Conservation (phyloP, 2,888 invertebrate genomes). For the Pterostichus madidus region DNA sequence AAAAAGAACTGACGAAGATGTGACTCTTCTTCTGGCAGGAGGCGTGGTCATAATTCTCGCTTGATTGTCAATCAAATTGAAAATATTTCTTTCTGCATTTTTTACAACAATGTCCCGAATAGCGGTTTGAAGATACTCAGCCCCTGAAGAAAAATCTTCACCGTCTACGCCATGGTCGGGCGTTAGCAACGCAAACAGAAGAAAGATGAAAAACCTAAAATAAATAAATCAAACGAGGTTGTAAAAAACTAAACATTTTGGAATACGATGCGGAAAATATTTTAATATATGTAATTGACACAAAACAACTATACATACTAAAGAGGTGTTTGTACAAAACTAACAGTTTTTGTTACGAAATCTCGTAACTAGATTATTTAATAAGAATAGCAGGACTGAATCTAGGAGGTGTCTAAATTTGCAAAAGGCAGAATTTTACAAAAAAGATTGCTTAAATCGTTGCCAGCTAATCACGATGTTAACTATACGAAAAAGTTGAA, state of each 20-base stretch:
- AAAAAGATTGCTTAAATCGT: too few species aligned
- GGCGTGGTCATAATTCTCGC: slow-evolving; percentile 1
- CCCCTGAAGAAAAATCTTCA: slow-evolving; percentile 67
- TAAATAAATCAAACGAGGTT: background rate
- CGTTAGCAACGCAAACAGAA: slow-evolving; percentile 1
- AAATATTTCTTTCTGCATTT: slow-evolving; percentile 69
- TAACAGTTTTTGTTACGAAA: too few species aligned
- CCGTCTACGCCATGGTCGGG: background rate
- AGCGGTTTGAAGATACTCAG: slow-evolving; percentile 73
- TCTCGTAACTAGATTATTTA: too few species aligned
- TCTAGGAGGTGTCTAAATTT: too few species aligned
- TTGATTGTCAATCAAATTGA: slow-evolving; percentile 29
- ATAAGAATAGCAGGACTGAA: too few species aligned
- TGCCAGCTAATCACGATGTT: too few species aligned
- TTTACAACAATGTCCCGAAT: slow-evolving; percentile 73
- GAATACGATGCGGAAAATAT: background rate
- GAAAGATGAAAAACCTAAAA: slow-evolving; percentile 34
- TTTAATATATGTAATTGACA: slow-evolving; percentile 13
- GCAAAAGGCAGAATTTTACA: too few species aligned
- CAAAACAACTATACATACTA: too few species aligned
- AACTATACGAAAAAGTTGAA: too few species aligned
- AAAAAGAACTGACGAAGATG: background rate
- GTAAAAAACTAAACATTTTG: background rate
- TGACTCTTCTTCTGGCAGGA: background rate
- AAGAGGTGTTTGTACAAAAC: too few species aligned